A percentile compares a stretch with the other conserved stretches of the same genome.
These are phyloP conservation scores for Zonitis immaculata DNA, from an alignment of 2,888 invertebrate genomes.

Conservation along the genomic window DNA sequence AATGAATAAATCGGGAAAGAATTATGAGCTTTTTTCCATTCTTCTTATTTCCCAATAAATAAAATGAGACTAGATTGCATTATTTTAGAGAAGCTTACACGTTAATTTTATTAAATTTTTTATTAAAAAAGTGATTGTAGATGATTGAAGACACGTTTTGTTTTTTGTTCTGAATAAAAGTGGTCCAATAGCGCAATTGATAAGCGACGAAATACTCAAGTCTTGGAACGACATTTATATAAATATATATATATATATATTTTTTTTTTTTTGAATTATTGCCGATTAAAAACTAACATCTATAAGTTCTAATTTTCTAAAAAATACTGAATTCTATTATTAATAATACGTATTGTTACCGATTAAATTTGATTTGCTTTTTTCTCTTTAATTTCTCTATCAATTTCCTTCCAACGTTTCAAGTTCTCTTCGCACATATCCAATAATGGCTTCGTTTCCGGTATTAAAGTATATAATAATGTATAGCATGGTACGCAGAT, in stretches of 20 bases:
- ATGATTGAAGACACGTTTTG: too few relatives aligned
- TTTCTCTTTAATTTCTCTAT: conserved; percentile 30
- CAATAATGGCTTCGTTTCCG: conserved; percentile 65
- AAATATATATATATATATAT: too few relatives aligned
- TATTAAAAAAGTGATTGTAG: too few relatives aligned
- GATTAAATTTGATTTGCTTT: conserved; percentile 1
- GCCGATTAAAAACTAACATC: neutral
- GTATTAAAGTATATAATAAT: conserved; percentile 62
- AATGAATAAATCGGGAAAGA: too few relatives aligned
- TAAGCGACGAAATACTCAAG: neutral
- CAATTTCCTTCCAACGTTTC: conserved; percentile 55
- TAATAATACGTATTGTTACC: neutral
- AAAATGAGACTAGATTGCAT: too few relatives aligned
- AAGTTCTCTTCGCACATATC: conserved; percentile 63
- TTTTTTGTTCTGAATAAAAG: too few relatives aligned
- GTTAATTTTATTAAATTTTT: too few relatives aligned
- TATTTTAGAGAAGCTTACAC: too few relatives aligned
- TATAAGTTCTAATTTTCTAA: neutral
- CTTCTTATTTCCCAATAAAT: too few relatives aligned
- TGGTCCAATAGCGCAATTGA: too few relatives aligned
- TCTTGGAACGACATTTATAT: neutral
- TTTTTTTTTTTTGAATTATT: too few relatives aligned
- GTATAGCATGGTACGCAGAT: conserved; percentile 80
- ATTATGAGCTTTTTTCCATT: too few relatives aligned
- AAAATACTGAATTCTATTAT: neutral